Evolutionary conservation across 1,140 invertebrate species (phyloP).

Genomic region (Pseudoatta argentina): DNA sequence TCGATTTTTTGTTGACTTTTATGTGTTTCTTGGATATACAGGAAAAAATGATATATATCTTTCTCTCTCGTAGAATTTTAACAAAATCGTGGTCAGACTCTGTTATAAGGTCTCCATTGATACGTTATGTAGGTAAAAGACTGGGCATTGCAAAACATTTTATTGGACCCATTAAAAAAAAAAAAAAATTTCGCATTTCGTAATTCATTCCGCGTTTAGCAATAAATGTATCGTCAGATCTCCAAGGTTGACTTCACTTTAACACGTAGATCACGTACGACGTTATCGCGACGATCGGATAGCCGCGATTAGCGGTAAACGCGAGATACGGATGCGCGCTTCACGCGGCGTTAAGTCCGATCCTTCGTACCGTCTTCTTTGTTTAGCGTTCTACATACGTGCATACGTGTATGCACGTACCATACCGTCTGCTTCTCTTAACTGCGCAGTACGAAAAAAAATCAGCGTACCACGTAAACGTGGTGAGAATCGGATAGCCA

Average conservation of each 20-base stretch:
- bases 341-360: not conserved
- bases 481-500: conserved; percentile 28
- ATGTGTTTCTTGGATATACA: no score
- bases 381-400: conserved; percentile 11
- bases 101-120: no score
- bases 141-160: no score
- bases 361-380: conserved; percentile 11
- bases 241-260: conserved; percentile 33
- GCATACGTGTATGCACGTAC: not conserved
- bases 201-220: conserved; percentile 19
- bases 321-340: conserved; percentile 10
- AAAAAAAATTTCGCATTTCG: not conserved
- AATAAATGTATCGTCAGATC: conserved; percentile 7
- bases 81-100: no score
- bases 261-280: conserved; percentile 8
- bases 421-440: not conserved
- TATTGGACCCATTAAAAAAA: no score
- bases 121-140: no score
- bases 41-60: no score
- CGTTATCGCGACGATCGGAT: conserved; percentile 37
- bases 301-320: conserved; percentile 52
- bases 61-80: no score
- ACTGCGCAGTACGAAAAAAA: conserved; percentile 4
- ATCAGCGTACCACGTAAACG: not conserved
- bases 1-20: no score